phyloP scores from a whole-genome alignment of 2,113 vertebrate species.

The Plestiodon gilberti region DNA sequence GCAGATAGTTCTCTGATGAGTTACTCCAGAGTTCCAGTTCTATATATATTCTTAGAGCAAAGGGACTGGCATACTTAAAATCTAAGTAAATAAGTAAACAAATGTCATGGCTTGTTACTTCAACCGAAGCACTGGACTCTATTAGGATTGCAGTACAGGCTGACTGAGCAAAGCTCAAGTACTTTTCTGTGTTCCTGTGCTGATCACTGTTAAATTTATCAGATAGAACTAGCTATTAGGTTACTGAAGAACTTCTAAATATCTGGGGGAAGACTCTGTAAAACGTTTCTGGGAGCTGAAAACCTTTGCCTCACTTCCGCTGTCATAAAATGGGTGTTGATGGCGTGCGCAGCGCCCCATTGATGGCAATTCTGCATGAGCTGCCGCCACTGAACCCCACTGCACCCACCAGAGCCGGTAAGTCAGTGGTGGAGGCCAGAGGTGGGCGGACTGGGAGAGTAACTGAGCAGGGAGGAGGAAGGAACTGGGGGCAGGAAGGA shows the following conservation, averaged over 20 bases:
- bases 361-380: too few relatives aligned
- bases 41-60: not conserved
- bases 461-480: too few relatives aligned
- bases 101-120: constrained; percentile 13
- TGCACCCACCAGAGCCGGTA: too few relatives aligned
- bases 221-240: not conserved
- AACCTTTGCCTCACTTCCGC: not conserved
- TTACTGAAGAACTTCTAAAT: not conserved
- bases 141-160: not conserved
- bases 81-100: constrained; percentile 20
- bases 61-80: not conserved
- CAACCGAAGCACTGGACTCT: not conserved
- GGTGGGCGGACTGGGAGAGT: too few relatives aligned
- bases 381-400: too few relatives aligned
- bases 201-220: not conserved
- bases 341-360: too few relatives aligned
- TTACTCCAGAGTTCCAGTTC: not conserved
- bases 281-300: not conserved
- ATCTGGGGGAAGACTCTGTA: not conserved
- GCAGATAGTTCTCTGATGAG: constrained; percentile 3
- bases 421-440: too few relatives aligned
- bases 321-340: too few relatives aligned
- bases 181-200: not conserved
- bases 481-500: too few relatives aligned
- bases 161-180: not conserved